Percentiles rank a stretch among this genome's conserved stretches.
Conservation (phyloP, 2,113 vertebrate species). For the Lophius piscatorius region DNA sequence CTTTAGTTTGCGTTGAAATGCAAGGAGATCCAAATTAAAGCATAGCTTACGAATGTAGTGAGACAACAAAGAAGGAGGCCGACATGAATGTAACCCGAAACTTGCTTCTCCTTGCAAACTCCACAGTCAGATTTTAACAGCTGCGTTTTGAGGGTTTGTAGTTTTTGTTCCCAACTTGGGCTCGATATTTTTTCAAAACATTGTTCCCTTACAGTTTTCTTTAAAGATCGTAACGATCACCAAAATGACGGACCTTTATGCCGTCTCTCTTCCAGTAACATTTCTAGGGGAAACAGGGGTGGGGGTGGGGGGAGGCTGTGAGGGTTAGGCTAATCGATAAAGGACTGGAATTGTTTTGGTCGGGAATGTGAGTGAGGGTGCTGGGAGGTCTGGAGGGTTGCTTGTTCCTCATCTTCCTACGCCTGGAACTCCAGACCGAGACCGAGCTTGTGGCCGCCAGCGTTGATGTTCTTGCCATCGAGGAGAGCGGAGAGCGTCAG, state of each 20-base stretch:
- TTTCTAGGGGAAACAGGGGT: slow-evolving; percentile 82
- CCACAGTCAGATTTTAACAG: slow-evolving; percentile 33
- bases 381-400: slow-evolving; percentile 17
- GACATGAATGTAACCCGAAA: slow-evolving; percentile 33
- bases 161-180: slow-evolving; percentile 54
- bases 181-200: slow-evolving; percentile 51
- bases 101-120: slow-evolving; percentile 42
- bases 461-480: slow-evolving; percentile 96
- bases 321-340: slow-evolving; percentile 86
- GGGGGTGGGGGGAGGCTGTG: too few relatives aligned
- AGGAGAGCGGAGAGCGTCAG: slow-evolving; percentile 94
- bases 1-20: slow-evolving; percentile 37
- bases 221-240: slow-evolving; percentile 74
- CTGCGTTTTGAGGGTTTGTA: neutral
- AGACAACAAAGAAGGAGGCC: slow-evolving; percentile 43
- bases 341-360: slow-evolving; percentile 73
- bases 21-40: slow-evolving; percentile 58
- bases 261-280: slow-evolving; percentile 85
- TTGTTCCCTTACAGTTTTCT: slow-evolving; percentile 79
- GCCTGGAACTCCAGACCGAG: slow-evolving; percentile 97
- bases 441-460: slow-evolving; percentile 95
- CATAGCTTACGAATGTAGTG: slow-evolving; percentile 41
- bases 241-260: slow-evolving; percentile 73
- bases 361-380: slow-evolving; percentile 16
- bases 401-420: slow-evolving; percentile 74